Base-by-base conservation (phyloP, 2,113 vertebrate genomes). In the Rutilus rutilus region DNA sequence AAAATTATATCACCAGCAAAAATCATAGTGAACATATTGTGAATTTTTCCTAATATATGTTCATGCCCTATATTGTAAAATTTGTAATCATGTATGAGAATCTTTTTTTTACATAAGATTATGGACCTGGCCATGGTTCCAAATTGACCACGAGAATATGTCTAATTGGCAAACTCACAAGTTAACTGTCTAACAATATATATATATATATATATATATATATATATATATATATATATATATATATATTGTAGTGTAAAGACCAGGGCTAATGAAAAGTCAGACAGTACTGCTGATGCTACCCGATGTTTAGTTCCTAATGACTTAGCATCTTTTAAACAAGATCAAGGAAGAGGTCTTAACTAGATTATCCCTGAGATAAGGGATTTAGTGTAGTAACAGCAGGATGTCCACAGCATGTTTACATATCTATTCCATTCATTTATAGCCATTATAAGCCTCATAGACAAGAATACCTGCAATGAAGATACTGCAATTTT, bases 321-420 rank as follows among this genome's bases (percentile, higher is more conserved):
- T 52, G 39, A 85, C 36, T 85, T 77, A 85, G 74, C 45, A 65
- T 77, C 74, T 77, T 75, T 75, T 36, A 76, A 62, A 50, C 14
- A 62, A 85, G 74, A 85, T 85, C 83, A 85, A 78, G 74, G 67
- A 65, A 23, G 27, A 77, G 74, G 74, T 85, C 50, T 85, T 65
- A 85, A 50, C 73, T 30, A 78, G 73, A 74, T 84, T 84, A 76
- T 73, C 74, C 42, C 2, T 11, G 45, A 76, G 59, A 77, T 54
- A 27, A 47, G 23, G 19, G 73, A 65, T 85, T 47, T 65, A 19
- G 73, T 27, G 4, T 52, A 83, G 6, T 21, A 9, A 36, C 81
- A 27, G 64, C 5, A 76, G 33, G 39, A 62, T 39, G 74, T 84
- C 52, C 83, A 84, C 12, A 10, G 52, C 52, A 47, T 62, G 42